Conservation (phyloP, 2,888 invertebrate genomes). For the Hyppa rectilinea region DNA sequence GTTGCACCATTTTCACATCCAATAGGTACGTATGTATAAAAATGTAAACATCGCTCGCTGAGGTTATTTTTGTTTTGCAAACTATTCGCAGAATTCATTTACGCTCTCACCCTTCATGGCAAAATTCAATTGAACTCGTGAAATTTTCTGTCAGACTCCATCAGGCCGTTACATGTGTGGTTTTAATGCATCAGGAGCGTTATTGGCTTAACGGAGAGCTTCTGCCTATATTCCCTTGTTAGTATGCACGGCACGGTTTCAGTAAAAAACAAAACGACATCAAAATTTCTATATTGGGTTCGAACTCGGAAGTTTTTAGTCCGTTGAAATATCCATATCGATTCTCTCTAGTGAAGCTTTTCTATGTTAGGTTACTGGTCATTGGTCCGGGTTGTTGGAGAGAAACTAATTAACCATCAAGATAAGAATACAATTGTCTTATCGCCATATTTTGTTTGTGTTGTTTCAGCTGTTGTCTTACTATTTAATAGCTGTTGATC, state of each 20-base stretch:
- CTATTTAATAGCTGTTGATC: constrained; percentile 16
- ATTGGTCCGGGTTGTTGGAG: neutral
- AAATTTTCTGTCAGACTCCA: neutral
- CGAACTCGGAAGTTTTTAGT: neutral
- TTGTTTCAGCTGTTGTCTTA: neutral
- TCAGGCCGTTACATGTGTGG: neutral
- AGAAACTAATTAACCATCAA: neutral
- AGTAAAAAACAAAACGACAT: constrained; percentile 23
- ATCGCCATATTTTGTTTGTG: neutral
- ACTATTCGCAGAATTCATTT: neutral
- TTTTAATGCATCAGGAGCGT: neutral
- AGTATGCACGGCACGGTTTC: constrained; percentile 17
- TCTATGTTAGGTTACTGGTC: neutral
- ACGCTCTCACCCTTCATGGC: too few relatives aligned
- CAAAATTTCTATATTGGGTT: constrained; percentile 4
- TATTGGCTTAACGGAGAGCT: constrained; percentile 9
- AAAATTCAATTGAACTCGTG: constrained; percentile 2
- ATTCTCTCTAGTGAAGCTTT: neutral
- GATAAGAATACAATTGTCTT: neutral
- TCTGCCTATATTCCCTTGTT: constrained; percentile 29
- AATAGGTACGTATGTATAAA: neutral
- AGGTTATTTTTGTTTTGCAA: neutral
- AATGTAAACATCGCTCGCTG: neutral
- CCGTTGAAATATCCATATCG: constrained; percentile 12
- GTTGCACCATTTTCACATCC: neutral